Evolutionary conservation across 2,113 vertebrate genomes (phyloP).

Genomic region (Haplochromis burtoni): DNA sequence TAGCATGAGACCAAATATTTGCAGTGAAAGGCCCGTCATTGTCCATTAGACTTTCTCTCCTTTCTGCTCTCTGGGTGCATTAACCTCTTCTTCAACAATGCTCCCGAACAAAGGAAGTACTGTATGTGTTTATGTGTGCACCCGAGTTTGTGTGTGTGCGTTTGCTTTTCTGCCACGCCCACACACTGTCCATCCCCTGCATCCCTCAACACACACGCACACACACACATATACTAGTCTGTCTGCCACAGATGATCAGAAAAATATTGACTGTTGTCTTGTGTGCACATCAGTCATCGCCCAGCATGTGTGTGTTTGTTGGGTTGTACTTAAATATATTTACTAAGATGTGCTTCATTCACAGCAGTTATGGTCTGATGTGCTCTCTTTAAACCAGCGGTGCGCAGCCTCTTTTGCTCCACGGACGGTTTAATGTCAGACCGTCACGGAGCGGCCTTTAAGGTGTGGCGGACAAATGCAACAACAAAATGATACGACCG

Average conservation of each 20-base stretch:
- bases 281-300: not conserved
- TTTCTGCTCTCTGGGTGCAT: slow-evolving; percentile 29
- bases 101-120: slow-evolving; percentile 27
- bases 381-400: not conserved
- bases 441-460: not conserved
- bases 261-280: not conserved
- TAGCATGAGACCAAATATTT: slow-evolving; percentile 40
- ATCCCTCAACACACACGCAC: not conserved
- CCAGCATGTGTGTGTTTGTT: not conserved
- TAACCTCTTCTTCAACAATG: slow-evolving; percentile 39
- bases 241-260: not conserved
- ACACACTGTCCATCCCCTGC: not conserved
- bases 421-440: not conserved
- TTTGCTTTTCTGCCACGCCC: not conserved
- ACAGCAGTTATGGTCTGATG: not conserved
- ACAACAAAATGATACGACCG: too few relatives aligned
- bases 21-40: slow-evolving; percentile 34
- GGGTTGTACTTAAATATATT: not conserved
- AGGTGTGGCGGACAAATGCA: not conserved
- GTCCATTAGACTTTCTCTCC: slow-evolving; percentile 38
- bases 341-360: not conserved
- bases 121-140: not conserved
- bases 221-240: not conserved
- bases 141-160: not conserved
- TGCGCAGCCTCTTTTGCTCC: accelerated